Percentiles rank a stretch among this genome's conserved stretches.
Evolutionary conservation across 1,140 invertebrate genomes (phyloP).

Genomic region (Andricus grossulariae): DNA sequence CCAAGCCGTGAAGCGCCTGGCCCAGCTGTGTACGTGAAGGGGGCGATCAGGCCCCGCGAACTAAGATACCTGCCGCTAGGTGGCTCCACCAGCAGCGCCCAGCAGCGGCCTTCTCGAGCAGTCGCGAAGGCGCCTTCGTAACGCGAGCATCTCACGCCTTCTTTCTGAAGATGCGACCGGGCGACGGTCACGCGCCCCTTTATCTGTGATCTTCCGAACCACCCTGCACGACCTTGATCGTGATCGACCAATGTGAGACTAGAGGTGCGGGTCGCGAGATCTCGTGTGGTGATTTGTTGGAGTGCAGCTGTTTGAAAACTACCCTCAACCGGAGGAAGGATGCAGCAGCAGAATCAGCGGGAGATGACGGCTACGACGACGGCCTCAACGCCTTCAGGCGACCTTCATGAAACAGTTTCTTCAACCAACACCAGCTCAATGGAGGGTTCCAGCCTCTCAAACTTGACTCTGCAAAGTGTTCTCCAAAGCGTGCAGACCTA

Average conservation of each 20-base stretch:
- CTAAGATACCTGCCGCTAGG: conserved; percentile 70
- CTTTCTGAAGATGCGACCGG: conserved; percentile 45
- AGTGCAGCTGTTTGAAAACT: not conserved
- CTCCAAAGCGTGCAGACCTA: conserved; percentile 81
- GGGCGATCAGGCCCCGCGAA: conserved; percentile 49
- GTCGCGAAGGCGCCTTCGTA: conserved; percentile 72
- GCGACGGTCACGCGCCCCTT: conserved; percentile 31
- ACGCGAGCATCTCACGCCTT: conserved; percentile 68
- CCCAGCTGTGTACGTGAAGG: conserved; percentile 47
- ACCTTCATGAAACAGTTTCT: conserved; percentile 46
- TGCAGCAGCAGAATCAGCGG: conserved; percentile 63
- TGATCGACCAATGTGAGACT: conserved; percentile 13
- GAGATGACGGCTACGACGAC: conserved; percentile 39
- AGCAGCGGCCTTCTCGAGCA: conserved; percentile 69
- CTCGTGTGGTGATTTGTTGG: conserved; percentile 36
- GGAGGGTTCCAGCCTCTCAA: conserved; percentile 59
- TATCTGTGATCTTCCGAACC: conserved; percentile 31
- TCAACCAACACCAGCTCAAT: conserved; percentile 48
- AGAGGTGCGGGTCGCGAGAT: conserved; percentile 28
- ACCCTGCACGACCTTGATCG: not conserved
- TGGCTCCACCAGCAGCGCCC: conserved; percentile 75
- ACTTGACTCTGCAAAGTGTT: conserved; percentile 70
- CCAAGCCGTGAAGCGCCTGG: conserved; percentile 42
- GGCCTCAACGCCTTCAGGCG: conserved; percentile 35
- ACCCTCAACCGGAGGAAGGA: conserved; percentile 33